Evolutionary conservation across 1,140 invertebrate genomes (phyloP).

Genomic region (Drosophila punjabiensis): DNA sequence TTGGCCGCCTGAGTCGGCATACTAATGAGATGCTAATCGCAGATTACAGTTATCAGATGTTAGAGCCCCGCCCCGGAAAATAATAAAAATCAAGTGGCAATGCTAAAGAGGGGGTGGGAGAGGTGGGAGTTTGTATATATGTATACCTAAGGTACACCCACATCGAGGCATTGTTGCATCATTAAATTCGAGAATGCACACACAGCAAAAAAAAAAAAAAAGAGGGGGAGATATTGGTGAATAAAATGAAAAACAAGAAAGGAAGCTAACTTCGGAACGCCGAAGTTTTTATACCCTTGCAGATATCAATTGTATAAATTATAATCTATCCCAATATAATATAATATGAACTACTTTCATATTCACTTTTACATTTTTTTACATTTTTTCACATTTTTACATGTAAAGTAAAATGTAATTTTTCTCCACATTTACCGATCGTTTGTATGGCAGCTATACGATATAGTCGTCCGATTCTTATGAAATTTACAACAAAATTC

Average conservation of each 20-base stretch:
- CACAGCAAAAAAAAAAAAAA: not conserved
- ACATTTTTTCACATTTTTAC: too few species aligned
- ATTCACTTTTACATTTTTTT: too few species aligned
- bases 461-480: too few species aligned
- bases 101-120: not conserved
- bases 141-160: conserved; percentile 1
- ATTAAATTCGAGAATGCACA: conserved; percentile 3
- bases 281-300: too few species aligned
- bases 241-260: not conserved
- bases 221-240: not conserved
- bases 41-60: conserved; percentile 58
- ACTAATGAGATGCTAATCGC: conserved; percentile 56
- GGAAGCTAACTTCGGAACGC: too few species aligned
- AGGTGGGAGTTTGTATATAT: not conserved
- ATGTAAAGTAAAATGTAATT: too few species aligned
- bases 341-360: too few species aligned
- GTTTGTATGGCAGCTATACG: too few species aligned
- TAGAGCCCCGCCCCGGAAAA: conserved; percentile 19
- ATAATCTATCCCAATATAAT: too few species aligned
- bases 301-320: too few species aligned
- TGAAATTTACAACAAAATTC: too few species aligned
- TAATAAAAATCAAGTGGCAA: conserved; percentile 16
- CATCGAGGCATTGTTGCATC: conserved; percentile 9
- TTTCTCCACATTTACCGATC: too few species aligned
- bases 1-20: conserved; percentile 43